These are phyloP conservation scores for Lethenteron camtschaticum DNA, from an alignment of 2,113 vertebrate species.

Conservation along the genomic window DNA sequence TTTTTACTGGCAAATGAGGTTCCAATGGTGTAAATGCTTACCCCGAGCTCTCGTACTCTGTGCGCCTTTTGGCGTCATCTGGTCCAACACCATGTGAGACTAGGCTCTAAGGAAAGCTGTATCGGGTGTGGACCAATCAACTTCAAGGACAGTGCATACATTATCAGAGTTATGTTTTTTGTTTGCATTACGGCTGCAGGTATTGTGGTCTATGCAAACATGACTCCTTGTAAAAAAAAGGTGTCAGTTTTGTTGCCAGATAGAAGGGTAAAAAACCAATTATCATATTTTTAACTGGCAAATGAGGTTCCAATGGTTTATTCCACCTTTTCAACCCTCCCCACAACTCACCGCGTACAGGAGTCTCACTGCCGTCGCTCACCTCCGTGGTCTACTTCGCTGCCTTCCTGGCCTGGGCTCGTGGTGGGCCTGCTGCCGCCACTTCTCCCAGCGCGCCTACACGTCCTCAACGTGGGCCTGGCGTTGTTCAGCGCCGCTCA, in stretches of 20 bases:
- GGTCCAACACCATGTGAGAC: no score
- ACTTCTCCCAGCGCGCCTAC: slow-evolving; percentile 26
- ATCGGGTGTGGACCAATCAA: no score
- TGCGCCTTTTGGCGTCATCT: neutral
- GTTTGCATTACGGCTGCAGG: no score
- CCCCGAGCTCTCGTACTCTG: neutral
- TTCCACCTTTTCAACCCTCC: neutral
- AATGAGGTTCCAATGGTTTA: neutral
- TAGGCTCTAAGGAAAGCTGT: no score
- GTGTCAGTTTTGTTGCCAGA: no score
- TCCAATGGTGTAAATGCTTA: neutral
- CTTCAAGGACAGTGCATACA: no score
- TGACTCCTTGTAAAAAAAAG: no score
- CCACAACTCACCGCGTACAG: slow-evolving; percentile 15
- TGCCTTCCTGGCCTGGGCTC: slow-evolving; percentile 32
- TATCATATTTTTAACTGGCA: no score
- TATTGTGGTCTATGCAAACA: no score
- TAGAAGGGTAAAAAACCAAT: no score
- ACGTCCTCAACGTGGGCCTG: slow-evolving; percentile 34
- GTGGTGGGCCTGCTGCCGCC: slow-evolving; percentile 32
- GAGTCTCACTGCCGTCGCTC: slow-evolving; percentile 31
- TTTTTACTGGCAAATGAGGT: no score
- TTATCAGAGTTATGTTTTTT: no score
- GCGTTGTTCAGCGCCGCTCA: slow-evolving; percentile 34
- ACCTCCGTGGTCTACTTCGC: slow-evolving; percentile 35